Base-by-base conservation (phyloP, 92 coral and sea anemone species). In the Porites rus region DNA sequence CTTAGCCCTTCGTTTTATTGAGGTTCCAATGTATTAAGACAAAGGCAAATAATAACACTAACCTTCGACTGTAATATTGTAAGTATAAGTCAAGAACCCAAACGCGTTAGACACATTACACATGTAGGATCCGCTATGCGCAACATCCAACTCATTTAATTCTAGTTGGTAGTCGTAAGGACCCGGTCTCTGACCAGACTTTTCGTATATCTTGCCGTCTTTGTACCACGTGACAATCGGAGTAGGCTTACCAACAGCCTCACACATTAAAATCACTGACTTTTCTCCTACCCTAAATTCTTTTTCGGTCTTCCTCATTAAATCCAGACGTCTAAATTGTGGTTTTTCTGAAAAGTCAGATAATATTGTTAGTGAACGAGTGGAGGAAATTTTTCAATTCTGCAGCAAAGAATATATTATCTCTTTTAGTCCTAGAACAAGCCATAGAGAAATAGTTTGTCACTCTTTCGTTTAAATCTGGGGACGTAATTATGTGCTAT, bases 31-130 rank as follows among this genome's bases (percentile, higher is more conserved):
- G 38, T 31, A 31, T 1, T 31, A 31, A 31, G 38, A 31, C 38
- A 1, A 31, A 1, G 1, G 46, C n/a, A 56, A 76, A 25, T 16
- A 54, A 19, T 24, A 25, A 38, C 46, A 69, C 93, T 72, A 77
- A 97, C 99, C 96, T 72, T 81, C 28, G 1, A 97, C 97, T 43
- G 90, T 88, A 24, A 97, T 83, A 10, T 21, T 84, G 84, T 90
- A 97, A 0, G 90, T 79, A 83, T 90, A 70, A 17, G 88, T 89
- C 17, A 97, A 72, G 89, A 87, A 90, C 4, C 98, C 99, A 80
- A 81, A 81, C 46, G 63, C 82, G 79, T 97, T 97, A 6, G 92
- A 78, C 50, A 97, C 99, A 72, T 92, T 90, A 72, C 99, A 97
- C 13, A 65, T 79, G 95, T 93, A 97, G 7, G 8, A 53, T 20